phyloP scores from a whole-genome alignment of 2,888 invertebrate genomes.

The Mythimna pallens region DNA sequence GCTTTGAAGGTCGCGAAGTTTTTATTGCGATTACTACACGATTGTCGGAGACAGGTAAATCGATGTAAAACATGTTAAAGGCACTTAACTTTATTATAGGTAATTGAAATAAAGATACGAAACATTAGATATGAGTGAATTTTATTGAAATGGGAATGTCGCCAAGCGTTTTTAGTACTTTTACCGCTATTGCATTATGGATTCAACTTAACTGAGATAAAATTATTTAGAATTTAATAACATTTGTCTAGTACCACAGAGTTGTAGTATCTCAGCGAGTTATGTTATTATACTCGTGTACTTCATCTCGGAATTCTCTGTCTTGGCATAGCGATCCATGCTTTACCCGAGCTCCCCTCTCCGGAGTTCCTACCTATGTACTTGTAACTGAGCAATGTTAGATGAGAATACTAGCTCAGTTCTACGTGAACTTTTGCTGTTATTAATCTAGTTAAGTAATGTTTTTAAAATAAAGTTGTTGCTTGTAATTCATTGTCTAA shows the following conservation, averaged over 20 bases:
- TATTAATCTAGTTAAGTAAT: background rate
- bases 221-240: slow-evolving; percentile 58
- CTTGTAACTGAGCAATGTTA: slow-evolving; percentile 19
- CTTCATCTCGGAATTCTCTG: slow-evolving; percentile 40
- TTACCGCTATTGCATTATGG: slow-evolving; percentile 49
- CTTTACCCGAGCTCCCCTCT: slow-evolving; percentile 4
- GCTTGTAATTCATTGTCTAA: background rate
- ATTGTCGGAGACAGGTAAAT: slow-evolving; percentile 39
- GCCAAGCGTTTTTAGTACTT: slow-evolving; percentile 45
- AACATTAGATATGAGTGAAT: slow-evolving; percentile 15
- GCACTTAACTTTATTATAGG: slow-evolving; percentile 26
- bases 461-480: background rate
- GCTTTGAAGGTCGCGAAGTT: slow-evolving; percentile 71
- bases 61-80: slow-evolving; percentile 21
- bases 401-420: background rate
- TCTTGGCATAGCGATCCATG: slow-evolving; percentile 44
- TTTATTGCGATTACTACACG: slow-evolving; percentile 74
- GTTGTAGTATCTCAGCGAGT: slow-evolving; percentile 28
- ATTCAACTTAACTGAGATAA: slow-evolving; percentile 50
- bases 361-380: slow-evolving; percentile 1
- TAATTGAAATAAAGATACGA: slow-evolving; percentile 36
- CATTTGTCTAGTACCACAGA: slow-evolving; percentile 21
- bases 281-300: slow-evolving; percentile 44
- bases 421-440: background rate
- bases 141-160: slow-evolving; percentile 48